These are phyloP conservation scores for Lycocerus yunnanus DNA, from an alignment of 2,888 invertebrate species.

Conservation along the genomic window DNA sequence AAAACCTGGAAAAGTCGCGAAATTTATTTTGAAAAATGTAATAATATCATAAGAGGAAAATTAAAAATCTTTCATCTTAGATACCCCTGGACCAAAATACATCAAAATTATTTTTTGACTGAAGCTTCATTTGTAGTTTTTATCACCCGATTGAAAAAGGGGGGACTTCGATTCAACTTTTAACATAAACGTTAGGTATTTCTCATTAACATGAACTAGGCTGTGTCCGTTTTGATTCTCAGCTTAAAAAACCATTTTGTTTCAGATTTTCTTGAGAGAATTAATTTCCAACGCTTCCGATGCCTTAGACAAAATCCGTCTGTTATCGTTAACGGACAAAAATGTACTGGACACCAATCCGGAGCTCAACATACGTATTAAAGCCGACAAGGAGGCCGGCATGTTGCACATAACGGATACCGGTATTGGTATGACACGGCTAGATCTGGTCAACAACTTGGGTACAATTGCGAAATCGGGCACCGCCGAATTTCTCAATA, in stretches of 20 bases:
- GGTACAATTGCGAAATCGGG: conserved; percentile 99
- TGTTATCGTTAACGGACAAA: conserved; percentile 88
- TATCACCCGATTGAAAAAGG: no score
- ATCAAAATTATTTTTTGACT: no score
- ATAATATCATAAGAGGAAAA: no score
- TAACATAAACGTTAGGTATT: no score
- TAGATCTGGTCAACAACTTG: conserved; percentile 91
- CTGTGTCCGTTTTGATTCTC: no score
- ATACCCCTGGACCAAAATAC: no score
- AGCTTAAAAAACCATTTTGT: conserved; percentile 32
- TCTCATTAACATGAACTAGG: no score
- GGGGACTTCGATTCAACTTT: no score
- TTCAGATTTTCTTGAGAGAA: conserved; percentile 92
- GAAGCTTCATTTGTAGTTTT: no score
- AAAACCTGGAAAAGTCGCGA: no score
- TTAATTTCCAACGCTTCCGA: conserved; percentile 99
- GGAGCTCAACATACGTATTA: conserved; percentile 89
- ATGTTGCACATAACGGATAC: conserved; percentile 94
- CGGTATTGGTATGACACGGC: conserved; percentile 96
- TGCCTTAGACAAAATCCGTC: conserved; percentile 96
- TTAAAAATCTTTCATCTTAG: no score
- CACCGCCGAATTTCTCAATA: conserved; percentile 92
- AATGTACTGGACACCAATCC: conserved; percentile 75
- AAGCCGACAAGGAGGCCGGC: conserved; percentile 89
- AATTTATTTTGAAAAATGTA: no score